Conservation (phyloP, 53 echinoderm and acorn worm genomes). For the Zoroaster sp. region DNA sequence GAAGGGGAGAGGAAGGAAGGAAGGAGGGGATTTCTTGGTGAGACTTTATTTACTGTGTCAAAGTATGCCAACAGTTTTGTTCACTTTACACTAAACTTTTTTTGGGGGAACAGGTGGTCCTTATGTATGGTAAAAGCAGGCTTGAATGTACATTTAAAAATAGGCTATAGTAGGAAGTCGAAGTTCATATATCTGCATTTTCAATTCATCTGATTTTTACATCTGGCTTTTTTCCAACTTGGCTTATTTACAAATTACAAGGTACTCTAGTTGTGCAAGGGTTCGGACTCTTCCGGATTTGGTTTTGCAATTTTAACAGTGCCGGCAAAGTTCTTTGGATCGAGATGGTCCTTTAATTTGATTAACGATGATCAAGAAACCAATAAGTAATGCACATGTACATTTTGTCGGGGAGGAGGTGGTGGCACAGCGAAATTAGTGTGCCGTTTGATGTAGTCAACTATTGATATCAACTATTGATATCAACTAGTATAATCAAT, state of each 20-base stretch:
- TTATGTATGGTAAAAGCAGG: background rate
- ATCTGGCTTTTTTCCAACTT: background rate
- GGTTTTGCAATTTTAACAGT: background rate
- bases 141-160: background rate
- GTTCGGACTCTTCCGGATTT: background rate
- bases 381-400: no score
- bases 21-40: background rate
- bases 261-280: background rate
- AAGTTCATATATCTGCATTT: background rate
- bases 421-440: no score
- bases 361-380: background rate
- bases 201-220: background rate
- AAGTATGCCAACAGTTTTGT: background rate
- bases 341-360: background rate
- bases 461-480: no score
- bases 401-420: no score
- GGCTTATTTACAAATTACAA: background rate
- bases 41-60: background rate
- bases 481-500: no score
- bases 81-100: background rate
- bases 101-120: background rate
- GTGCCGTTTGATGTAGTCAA: no score
- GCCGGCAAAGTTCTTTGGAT: background rate
- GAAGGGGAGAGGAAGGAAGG: background rate
- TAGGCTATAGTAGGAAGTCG: background rate